A percentile compares a stretch with the other conserved stretches of the same genome.
Evolutionary conservation across 2,797 vertebrate genomes (phyloP).

Genomic region (Carcharodon carcharias): DNA sequence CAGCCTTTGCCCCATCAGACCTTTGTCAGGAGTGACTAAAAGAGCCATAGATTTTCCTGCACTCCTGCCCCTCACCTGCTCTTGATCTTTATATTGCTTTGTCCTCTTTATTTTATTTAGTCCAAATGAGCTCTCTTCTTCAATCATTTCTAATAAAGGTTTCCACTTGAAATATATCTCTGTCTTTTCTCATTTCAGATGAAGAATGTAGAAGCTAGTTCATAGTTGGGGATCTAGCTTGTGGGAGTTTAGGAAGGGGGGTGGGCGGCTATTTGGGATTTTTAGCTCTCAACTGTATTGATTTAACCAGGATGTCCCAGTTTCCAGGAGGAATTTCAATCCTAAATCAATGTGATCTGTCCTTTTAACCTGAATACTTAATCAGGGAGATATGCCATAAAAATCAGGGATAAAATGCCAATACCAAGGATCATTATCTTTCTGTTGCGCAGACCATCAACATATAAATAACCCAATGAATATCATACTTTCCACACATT

Average conservation of each 20-base stretch:
- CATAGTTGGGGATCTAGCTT: background rate
- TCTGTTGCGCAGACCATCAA: background rate
- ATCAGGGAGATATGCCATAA: background rate
- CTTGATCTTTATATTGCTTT: background rate
- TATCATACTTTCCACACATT: background rate
- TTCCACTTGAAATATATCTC: background rate
- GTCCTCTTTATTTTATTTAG: background rate
- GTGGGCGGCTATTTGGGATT: background rate
- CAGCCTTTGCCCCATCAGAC: background rate
- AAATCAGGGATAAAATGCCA: background rate
- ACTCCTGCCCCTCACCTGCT: background rate
- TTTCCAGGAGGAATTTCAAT: background rate
- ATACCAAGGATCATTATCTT: background rate
- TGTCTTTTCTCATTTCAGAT: background rate
- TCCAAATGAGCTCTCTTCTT: background rate
- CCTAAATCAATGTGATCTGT: background rate
- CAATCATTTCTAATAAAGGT: background rate
- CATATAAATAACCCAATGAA: background rate
- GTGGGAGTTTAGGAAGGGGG: background rate
- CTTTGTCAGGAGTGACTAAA: background rate
- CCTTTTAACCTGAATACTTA: background rate
- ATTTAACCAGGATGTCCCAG: background rate
- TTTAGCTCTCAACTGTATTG: background rate
- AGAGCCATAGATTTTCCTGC: background rate
- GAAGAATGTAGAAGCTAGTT: background rate